Evolutionary conservation across 2,113 vertebrate species (phyloP), one percentile per base, ranked within the genome.

Genomic region (Mungos mungo): DNA sequence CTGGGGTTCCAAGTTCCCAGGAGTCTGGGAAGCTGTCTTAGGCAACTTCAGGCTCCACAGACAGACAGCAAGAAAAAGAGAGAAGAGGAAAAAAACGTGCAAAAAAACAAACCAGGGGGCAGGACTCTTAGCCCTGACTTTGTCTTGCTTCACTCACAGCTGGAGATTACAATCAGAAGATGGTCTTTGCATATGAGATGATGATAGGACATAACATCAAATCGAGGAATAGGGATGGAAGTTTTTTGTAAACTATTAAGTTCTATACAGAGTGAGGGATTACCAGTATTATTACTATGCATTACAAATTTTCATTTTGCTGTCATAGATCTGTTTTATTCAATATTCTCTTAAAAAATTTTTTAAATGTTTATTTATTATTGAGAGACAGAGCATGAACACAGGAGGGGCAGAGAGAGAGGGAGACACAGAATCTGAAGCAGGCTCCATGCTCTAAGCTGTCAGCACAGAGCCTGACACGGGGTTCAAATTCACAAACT

Each of bases 171-270:
- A 93, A 87, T 96, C 84, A 95, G 87, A 88, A 97, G 77, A 29
- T 71, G 79, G 38, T 86, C 92, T 97, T 83, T 97, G 95, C 89
- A 95, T 97, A 88, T 87, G 72, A 96, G 66, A 94, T 74, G 47
- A 93, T 41, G 89, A 89, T 63, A 94, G 54, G 96, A 77, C 71
- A 45, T 50, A 74, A 81, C 52, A 91, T 97, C 86, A 97, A 97
- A 97, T 90, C 94, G 92, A 76, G 35, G 83, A 89, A 54, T 82
- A 54, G n/a, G 52, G 65, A 88, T 96, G 79, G 88, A 95, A 94
- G 29, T 91, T 68, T 85, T 95, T 96, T 96, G 85, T 88, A 94
- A 98, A 91, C 81, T 90, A 65, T 66, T 86, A 77, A 77, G 27
- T 88, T 96, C 72, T 82, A 79, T 72, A 57, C 25, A 72, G 82